Conservation (phyloP, 2,888 invertebrate species). For the Elegia similella region DNA sequence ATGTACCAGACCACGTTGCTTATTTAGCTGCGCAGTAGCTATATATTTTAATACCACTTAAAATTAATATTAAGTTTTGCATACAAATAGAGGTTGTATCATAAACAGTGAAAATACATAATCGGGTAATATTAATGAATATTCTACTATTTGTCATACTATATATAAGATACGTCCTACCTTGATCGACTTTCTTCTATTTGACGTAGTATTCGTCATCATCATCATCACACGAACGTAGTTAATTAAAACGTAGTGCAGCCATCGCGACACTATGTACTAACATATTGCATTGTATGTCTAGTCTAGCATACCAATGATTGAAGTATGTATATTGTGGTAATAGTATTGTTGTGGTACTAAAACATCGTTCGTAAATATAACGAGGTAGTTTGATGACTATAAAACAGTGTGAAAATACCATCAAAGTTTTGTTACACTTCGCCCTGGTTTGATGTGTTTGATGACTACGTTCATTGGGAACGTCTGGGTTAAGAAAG, state of each 20-base stretch:
- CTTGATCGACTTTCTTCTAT: constrained; percentile 5
- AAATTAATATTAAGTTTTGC: constrained; percentile 14
- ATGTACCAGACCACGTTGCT: not conserved
- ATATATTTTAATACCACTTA: constrained; percentile 9
- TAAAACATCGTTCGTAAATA: constrained; percentile 36
- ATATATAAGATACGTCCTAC: too few species aligned
- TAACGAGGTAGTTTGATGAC: constrained; percentile 37
- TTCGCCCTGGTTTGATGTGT: constrained; percentile 4
- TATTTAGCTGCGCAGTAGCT: not conserved
- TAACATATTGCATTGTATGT: too few species aligned
- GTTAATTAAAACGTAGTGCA: too few species aligned
- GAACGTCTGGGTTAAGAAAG: not conserved
- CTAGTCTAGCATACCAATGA: too few species aligned
- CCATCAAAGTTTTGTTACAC: constrained; percentile 23
- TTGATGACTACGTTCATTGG: constrained; percentile 1
- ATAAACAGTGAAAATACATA: not conserved
- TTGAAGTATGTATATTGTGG: too few species aligned
- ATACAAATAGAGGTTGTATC: constrained; percentile 6
- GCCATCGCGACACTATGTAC: too few species aligned
- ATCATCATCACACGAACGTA: constrained; percentile 43
- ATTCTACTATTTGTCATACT: too few species aligned
- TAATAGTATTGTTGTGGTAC: too few species aligned
- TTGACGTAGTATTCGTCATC: not conserved
- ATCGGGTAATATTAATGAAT: too few species aligned
- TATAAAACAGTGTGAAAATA: constrained; percentile 43